phyloP scores from a whole-genome alignment of 1,140 invertebrate genomes.

The Drosophila auraria region DNA sequence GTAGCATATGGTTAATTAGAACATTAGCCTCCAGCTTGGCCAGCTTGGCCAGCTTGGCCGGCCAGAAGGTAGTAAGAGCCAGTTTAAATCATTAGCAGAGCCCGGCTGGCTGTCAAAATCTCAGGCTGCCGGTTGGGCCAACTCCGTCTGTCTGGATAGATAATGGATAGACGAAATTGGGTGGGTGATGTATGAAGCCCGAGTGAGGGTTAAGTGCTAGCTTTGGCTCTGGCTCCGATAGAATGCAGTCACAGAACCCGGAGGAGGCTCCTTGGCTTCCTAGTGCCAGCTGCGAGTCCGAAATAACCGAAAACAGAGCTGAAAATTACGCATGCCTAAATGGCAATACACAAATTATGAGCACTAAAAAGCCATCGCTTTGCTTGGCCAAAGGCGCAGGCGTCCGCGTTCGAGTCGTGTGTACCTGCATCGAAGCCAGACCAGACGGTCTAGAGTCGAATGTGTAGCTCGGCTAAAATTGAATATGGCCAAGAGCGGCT shows the following conservation, averaged over 20 bases:
- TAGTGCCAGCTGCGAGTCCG: background rate
- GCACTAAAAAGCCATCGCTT: constrained; percentile 75
- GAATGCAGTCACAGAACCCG: constrained; percentile 10
- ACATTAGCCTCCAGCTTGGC: constrained; percentile 64
- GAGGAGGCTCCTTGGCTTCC: background rate
- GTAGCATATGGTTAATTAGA: constrained; percentile 82
- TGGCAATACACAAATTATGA: constrained; percentile 67
- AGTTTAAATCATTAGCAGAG: constrained; percentile 73
- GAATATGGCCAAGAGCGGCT: constrained; percentile 75
- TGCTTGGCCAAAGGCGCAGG: constrained; percentile 48
- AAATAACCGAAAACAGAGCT: constrained; percentile 48
- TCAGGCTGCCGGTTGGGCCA: constrained; percentile 39
- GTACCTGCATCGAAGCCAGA: constrained; percentile 32
- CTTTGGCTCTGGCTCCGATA: background rate
- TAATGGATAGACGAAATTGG: constrained; percentile 30
- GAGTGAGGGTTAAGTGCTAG: constrained; percentile 50
- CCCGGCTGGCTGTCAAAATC: constrained; percentile 56
- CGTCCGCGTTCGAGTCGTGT: constrained; percentile 28
- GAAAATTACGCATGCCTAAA: constrained; percentile 73
- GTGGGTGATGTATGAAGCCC: constrained; percentile 51
- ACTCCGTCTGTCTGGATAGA: background rate
- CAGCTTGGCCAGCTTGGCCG: constrained; percentile 17
- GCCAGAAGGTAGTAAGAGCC: constrained; percentile 32
- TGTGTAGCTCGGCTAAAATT: constrained; percentile 40
- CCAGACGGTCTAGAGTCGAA: background rate